Percentiles rank a stretch among this genome's conserved stretches.
Evolutionary conservation across 2,888 invertebrate genomes (phyloP).

Genomic region (Sinotaia quadrata): DNA sequence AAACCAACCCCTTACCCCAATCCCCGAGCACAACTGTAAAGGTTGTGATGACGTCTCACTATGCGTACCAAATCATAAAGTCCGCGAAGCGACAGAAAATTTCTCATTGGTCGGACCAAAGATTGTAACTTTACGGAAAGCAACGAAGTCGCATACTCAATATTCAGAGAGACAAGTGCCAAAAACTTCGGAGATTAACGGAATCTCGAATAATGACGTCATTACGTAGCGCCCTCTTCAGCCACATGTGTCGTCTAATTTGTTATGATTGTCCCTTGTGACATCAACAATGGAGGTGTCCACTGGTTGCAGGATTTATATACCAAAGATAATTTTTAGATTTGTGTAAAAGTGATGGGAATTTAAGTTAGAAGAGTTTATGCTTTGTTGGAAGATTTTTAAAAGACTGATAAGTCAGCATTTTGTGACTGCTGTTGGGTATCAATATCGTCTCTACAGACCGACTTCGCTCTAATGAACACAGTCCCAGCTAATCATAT

Average conservation of each 20-base stretch:
- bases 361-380: not conserved
- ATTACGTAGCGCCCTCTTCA: slow-evolving; percentile 49
- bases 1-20: no score
- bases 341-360: slow-evolving; percentile 1
- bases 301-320: not conserved
- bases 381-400: not conserved
- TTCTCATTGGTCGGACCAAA: no score
- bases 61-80: no score
- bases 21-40: no score
- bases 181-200: slow-evolving; percentile 39
- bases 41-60: no score
- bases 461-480: no score
- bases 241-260: slow-evolving; percentile 29
- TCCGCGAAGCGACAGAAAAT: no score
- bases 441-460: no score
- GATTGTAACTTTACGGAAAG: no score
- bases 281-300: slow-evolving; percentile 4
- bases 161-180: no score
- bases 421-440: not conserved
- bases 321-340: slow-evolving; percentile 3
- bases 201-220: slow-evolving; percentile 43
- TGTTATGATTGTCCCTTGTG: slow-evolving; percentile 22
- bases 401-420: not conserved
- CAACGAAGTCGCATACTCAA: no score
- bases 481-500: no score